Evolutionary conservation across 2,888 invertebrate species (phyloP).

Genomic region (Habrosyne pyritoides): DNA sequence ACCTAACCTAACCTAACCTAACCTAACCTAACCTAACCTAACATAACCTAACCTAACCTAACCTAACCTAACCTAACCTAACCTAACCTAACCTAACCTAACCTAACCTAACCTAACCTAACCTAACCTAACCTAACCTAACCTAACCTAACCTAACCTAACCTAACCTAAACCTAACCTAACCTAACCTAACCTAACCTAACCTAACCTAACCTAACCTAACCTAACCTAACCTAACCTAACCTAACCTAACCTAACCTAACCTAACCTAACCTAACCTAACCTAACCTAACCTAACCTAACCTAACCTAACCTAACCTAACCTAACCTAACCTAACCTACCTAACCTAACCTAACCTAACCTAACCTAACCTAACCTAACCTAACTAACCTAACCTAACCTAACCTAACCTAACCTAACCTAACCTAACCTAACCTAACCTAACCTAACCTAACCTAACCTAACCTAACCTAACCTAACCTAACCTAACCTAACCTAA

Average conservation of each 20-base stretch:
- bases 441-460: slow-evolving; percentile 24
- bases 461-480: slow-evolving; percentile 24
- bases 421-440: slow-evolving; percentile 31
- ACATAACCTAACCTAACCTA: slow-evolving; percentile 24
- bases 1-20: slow-evolving; percentile 24
- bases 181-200: slow-evolving; percentile 26
- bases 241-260: slow-evolving; percentile 12
- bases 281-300: slow-evolving; percentile 17
- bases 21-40: slow-evolving; percentile 28
- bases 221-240: slow-evolving; percentile 33
- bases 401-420: slow-evolving; percentile 31
- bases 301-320: slow-evolving; percentile 15
- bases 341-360: slow-evolving; percentile 9
- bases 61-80: slow-evolving; percentile 28
- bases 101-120: slow-evolving; percentile 30
- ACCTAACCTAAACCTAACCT: slow-evolving; percentile 25
- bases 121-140: slow-evolving; percentile 30
- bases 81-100: slow-evolving; percentile 27
- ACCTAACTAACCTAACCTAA: slow-evolving; percentile 28
- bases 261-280: slow-evolving; percentile 22
- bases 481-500: slow-evolving; percentile 22
- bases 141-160: slow-evolving; percentile 28
- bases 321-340: slow-evolving; percentile 10
- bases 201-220: slow-evolving; percentile 24
- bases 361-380: slow-evolving; percentile 16